These are phyloP conservation scores for Sorex maritimensis DNA, from an alignment of 2,797 vertebrate species.

Conservation along the genomic window DNA sequence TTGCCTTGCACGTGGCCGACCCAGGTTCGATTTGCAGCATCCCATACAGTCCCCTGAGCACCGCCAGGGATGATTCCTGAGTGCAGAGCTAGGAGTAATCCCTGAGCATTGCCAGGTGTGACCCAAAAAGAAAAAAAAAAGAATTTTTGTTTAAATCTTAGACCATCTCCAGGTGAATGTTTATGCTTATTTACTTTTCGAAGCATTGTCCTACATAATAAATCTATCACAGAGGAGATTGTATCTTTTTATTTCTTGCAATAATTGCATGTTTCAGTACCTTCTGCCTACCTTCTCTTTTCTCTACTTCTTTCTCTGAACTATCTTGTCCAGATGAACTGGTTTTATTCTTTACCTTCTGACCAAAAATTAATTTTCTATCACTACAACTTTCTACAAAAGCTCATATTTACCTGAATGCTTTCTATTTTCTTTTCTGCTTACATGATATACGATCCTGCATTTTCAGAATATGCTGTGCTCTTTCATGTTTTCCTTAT, in stretches of 20 bases:
- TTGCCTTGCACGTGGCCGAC: no score
- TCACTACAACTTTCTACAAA: conserved; percentile 26
- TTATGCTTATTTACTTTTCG: neutral
- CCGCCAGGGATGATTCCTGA: no score
- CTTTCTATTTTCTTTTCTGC: neutral
- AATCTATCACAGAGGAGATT: neutral
- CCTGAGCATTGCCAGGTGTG: no score
- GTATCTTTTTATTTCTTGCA: conserved; percentile 23
- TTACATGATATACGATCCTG: neutral
- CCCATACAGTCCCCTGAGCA: no score
- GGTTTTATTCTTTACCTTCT: conserved; percentile 4
- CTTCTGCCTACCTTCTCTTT: neutral
- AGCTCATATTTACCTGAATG: neutral
- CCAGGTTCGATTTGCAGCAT: no score
- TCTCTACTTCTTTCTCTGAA: conserved; percentile 1
- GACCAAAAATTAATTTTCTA: conserved; percentile 29
- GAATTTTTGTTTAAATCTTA: neutral
- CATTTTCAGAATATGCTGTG: neutral
- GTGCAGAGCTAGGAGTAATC: no score
- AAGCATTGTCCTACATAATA: neutral
- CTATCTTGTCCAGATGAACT: neutral
- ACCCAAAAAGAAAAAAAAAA: no score
- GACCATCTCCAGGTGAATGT: neutral
- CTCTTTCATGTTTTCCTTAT: neutral
- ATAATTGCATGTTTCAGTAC: neutral